A percentile compares a stretch with the other conserved stretches of the same genome.
Evolutionary conservation across 2,113 vertebrate species (phyloP).

Genomic region (Elephas maximus): DNA sequence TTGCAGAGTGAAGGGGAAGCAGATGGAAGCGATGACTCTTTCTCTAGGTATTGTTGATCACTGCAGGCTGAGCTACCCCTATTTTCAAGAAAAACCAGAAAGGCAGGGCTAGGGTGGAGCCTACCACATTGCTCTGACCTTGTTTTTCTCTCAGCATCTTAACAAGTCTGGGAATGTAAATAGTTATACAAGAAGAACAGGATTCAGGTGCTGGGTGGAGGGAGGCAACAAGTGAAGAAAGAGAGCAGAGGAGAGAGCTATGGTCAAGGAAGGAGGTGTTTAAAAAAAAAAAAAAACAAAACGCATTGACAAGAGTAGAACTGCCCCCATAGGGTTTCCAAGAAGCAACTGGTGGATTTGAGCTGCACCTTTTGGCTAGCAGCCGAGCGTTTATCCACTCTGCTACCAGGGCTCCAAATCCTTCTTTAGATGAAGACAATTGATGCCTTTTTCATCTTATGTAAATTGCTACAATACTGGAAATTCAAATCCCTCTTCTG

Average conservation of each 20-base stretch:
- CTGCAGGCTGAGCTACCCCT: not conserved
- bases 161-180: not conserved
- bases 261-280: not conserved
- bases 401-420: not conserved
- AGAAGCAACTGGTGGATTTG: too few relatives aligned
- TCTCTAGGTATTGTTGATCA: not conserved
- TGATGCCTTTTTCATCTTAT: not conserved
- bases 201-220: not conserved
- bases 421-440: not conserved
- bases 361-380: too few relatives aligned
- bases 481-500: not conserved
- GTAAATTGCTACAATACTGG: not conserved
- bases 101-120: not conserved
- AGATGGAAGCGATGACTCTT: not conserved
- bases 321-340: too few relatives aligned
- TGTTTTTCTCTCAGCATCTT: not conserved
- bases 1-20: not conserved
- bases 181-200: conserved; percentile 49
- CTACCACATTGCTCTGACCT: not conserved
- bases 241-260: not conserved
- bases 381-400: too few relatives aligned
- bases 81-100: conserved; percentile 20
- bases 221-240: not conserved
- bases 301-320: too few relatives aligned
- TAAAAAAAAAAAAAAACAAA: too few relatives aligned